Percentiles rank a stretch among this genome's conserved stretches.
phyloP scores from a whole-genome alignment of 2,888 invertebrate genomes.

The Colletes collaris region DNA sequence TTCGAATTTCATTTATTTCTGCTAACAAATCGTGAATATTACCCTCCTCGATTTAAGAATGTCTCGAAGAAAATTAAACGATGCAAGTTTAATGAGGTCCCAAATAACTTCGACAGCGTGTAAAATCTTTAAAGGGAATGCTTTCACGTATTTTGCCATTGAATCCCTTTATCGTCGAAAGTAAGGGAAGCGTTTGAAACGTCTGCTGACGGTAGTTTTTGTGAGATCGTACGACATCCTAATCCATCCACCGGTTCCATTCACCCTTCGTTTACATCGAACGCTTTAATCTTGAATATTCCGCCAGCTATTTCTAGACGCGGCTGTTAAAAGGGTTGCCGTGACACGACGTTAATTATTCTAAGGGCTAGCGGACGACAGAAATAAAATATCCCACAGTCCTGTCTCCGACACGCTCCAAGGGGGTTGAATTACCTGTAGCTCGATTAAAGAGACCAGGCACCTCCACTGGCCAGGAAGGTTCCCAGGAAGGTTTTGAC shows the following conservation, averaged over 20 bases:
- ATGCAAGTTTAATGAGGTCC: too few species aligned
- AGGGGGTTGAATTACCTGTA: slow-evolving; percentile 53
- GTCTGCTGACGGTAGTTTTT: slow-evolving; percentile 29
- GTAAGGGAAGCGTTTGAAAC: slow-evolving; percentile 25
- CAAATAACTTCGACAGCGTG: not conserved
- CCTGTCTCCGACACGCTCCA: slow-evolving; percentile 31
- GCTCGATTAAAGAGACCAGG: slow-evolving; percentile 54
- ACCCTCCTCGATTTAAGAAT: too few species aligned
- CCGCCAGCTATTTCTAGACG: slow-evolving; percentile 59
- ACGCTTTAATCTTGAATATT: slow-evolving; percentile 62
- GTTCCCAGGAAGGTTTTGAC: slow-evolving; percentile 30
- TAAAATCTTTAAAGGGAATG: not conserved
- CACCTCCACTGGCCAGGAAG: slow-evolving; percentile 7
- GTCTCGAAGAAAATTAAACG: too few species aligned
- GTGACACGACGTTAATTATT: slow-evolving; percentile 62
- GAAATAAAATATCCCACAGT: slow-evolving; percentile 50
- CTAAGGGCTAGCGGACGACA: slow-evolving; percentile 45
- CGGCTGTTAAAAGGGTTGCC: slow-evolving; percentile 60
- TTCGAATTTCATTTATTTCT: too few species aligned
- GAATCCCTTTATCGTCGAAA: slow-evolving; percentile 29
- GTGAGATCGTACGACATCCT: slow-evolving; percentile 5
- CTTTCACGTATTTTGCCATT: not conserved
- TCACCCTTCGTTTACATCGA: slow-evolving; percentile 47
- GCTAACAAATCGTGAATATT: too few species aligned
- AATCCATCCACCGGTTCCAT: slow-evolving; percentile 2